A percentile compares a stretch with the other conserved stretches of the same genome.
Conservation (phyloP, 2,113 vertebrate genomes). For the Miniopterus natalensis region DNA sequence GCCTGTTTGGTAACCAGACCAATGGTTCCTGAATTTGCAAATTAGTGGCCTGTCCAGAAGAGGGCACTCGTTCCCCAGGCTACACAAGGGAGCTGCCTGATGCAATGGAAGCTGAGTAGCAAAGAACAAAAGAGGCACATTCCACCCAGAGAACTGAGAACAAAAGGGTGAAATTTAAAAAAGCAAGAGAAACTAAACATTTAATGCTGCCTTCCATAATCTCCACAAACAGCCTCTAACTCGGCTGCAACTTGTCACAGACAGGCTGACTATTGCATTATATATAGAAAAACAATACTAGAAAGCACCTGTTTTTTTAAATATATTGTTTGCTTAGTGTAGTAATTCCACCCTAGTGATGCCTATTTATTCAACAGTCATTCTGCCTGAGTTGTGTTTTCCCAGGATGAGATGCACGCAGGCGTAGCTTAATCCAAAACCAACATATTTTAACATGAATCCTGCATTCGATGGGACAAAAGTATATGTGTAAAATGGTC, state of each 20-base stretch:
- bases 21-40: not conserved
- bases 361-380: not conserved
- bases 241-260: not conserved
- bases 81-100: not conserved
- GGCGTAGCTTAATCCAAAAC: not conserved
- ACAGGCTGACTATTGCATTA: not conserved
- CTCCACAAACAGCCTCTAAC: not conserved
- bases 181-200: not conserved
- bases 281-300: not conserved
- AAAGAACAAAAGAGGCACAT: not conserved
- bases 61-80: conserved; percentile 61
- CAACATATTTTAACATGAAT: not conserved
- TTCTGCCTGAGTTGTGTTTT: not conserved
- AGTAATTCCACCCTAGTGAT: not conserved
- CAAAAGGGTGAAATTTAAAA: not conserved
- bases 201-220: not conserved
- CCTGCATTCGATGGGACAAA: not conserved
- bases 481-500: not conserved
- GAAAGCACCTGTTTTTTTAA: not conserved
- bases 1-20: not conserved
- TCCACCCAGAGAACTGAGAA: not conserved
- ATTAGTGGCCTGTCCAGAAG: conserved; percentile 43
- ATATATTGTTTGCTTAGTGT: not conserved
- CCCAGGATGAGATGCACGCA: not conserved
- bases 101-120: rapidly evolving